Evolutionary conservation across 2,888 invertebrate species (phyloP), one percentile per base, ranked within the genome.

Genomic region (Coenonympha arcania): DNA sequence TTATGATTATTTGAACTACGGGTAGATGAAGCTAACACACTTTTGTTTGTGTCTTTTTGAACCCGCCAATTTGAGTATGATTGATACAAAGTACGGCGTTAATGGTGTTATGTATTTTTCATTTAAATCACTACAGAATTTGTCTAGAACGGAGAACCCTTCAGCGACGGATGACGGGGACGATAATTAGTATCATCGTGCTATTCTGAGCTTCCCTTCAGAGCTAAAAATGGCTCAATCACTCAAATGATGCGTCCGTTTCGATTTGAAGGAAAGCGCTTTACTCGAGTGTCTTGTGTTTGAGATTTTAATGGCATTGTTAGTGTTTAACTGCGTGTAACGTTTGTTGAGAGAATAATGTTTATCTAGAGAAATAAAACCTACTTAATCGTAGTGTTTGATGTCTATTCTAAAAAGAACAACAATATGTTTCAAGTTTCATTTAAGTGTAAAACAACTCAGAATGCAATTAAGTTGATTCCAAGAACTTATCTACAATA

Each of bases 221-320:
- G 58, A 65, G 67, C 83, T 83, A 81, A 83, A 85, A 86, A 80
- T 85, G 79, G 82, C 79, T 69, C 78, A 81, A 86, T 85, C 85
- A 79, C 74, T 83, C 81, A 82, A 82, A 79, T 65, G 62, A 63
- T 58, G 67, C 60, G 55, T 55, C 50, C 43, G 28, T 57, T 55
- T 37, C 31, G 16, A 30, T 36, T 41, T 40, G 22, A 50, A 48
- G 28, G 47, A 53, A 15, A 33, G 31, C 24, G 8, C 28, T 45
- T 44, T 44, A 44, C 34, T 44, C 34, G n/a, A 43, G 44, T 16
- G 24, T 24, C 15, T 44, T 44, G 33, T 34, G n/a, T 34, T 34
- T 24, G 6, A 34, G 44, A 26, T 44, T 39, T 44, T 22, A 44
- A 34, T 34, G 44, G 30, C 33, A 24, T 44, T 34, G 44, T 44